Conservation (phyloP, 2,888 invertebrate species). For the Hoplodrina blanda region DNA sequence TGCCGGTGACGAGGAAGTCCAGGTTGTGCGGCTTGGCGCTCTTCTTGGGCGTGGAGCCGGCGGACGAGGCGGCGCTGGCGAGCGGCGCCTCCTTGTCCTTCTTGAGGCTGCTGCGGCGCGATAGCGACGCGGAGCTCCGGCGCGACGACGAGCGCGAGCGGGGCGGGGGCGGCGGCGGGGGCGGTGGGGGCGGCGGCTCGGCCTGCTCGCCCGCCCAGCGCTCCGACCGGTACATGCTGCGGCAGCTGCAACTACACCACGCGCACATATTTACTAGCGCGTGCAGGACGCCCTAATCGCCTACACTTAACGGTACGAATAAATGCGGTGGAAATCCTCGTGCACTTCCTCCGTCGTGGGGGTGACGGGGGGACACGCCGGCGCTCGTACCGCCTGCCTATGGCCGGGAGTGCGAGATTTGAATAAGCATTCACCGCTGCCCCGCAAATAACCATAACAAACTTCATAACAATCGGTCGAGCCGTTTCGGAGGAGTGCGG, state of each 20-base stretch:
- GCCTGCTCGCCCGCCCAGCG: constrained; percentile 61
- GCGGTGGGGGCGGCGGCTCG: constrained; percentile 48
- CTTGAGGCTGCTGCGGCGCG: constrained; percentile 78
- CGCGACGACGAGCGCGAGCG: constrained; percentile 76
- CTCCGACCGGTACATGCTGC: constrained; percentile 64
- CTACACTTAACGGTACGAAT: too few species aligned
- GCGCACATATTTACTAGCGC: too few species aligned
- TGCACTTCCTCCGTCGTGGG: too few species aligned
- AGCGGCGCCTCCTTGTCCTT: constrained; percentile 67
- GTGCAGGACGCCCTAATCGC: too few species aligned
- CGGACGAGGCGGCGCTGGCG: background rate
- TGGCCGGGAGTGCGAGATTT: too few species aligned
- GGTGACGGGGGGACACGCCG: too few species aligned
- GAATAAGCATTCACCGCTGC: too few species aligned
- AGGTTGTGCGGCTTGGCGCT: constrained; percentile 70
- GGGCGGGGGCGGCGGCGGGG: constrained; percentile 31
- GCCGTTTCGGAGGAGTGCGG: too few species aligned
- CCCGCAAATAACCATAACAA: too few species aligned
- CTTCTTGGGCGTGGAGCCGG: constrained; percentile 78
- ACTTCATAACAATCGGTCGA: too few species aligned
- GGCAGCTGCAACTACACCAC: background rate
- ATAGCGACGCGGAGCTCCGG: constrained; percentile 77
- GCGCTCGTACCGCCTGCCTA: too few species aligned
- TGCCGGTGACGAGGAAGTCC: constrained; percentile 84
- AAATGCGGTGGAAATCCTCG: too few species aligned